These are phyloP conservation scores for Priocnemis perturbator DNA, from an alignment of 2,888 invertebrate species.

Conservation along the genomic window DNA sequence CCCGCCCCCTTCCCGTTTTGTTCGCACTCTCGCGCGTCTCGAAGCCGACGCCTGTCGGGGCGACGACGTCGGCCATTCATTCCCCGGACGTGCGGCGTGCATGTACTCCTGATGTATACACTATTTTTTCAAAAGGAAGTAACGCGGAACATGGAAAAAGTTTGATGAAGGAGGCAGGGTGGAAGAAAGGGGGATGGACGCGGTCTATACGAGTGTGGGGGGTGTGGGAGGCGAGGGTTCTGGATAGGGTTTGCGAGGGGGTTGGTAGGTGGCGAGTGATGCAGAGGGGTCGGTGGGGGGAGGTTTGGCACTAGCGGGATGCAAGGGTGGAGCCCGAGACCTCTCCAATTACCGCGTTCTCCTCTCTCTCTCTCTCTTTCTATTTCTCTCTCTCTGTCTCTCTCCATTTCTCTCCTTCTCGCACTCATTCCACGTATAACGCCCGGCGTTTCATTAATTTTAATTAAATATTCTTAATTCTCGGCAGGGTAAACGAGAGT, in stretches of 20 bases:
- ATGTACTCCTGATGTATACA: no score
- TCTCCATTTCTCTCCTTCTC: no score
- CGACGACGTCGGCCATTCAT: no score
- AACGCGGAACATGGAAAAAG: constrained; percentile 23
- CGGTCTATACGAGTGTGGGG: background rate
- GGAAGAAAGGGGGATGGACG: constrained; percentile 21
- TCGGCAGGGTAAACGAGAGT: constrained; percentile 20
- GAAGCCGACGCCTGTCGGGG: no score
- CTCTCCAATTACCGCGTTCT: constrained; percentile 65
- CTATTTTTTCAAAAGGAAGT: constrained; percentile 8
- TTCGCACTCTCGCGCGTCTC: no score
- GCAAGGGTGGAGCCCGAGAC: constrained; percentile 47
- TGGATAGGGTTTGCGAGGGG: constrained; percentile 4
- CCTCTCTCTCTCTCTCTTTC: no score
- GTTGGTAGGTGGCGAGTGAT: background rate
- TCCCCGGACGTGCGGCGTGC: no score
- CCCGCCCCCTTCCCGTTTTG: no score
- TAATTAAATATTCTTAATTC: constrained; percentile 70
- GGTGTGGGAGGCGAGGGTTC: constrained; percentile 13
- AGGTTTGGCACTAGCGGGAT: constrained; percentile 8
- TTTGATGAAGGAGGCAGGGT: constrained; percentile 27
- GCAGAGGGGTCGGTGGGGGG: background rate
- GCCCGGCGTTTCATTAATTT: constrained; percentile 69
- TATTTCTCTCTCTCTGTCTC: no score
- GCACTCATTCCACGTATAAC: constrained; percentile 44